Evolutionary conservation across 2,797 vertebrate species (phyloP), one percentile per base, ranked within the genome.

Genomic region (Rachycentron canadum): DNA sequence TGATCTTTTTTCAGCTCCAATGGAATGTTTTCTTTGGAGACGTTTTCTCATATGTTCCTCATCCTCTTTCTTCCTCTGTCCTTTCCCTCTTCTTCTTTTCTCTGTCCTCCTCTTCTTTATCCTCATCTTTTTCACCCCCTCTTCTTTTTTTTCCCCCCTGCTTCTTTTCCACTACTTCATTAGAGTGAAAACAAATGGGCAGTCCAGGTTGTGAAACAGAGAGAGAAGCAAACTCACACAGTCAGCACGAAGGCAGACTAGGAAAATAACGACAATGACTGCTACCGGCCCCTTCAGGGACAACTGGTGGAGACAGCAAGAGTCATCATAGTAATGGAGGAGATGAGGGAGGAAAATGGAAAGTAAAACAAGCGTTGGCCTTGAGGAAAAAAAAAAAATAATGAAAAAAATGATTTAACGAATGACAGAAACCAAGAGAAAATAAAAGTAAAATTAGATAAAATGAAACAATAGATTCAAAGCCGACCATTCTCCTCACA

Each of bases 121-220:
- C 16, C 16, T 5, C 14, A 41, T 41, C 40, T 41, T 41, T 9
- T 40, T 12, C 38, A 40, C 40, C 17, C 17, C 17, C 6, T 5
- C 43, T 19, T 19, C 7, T 45, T 34, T 23, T 32, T 40, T 23
- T 32, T 52, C 53, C 12, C 32, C 66, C 49, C 69, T 25, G 26
- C 60, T 66, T 63, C 59, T 57, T 88, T 83, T 88, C 81, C 88
- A 79, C 85, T 88, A 71, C 91, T 92, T 94, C 89, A 90, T 93
- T 93, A 90, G 85, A 86, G 84, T 72, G 87, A 93, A 92, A 93
- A 93, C 89, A 93, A 93, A 92, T 90, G 86, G 80, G 72, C 77
- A 72, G 78, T 76, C 73, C 84, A 69, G 76, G 72, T 79, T 85
- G 79, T 69, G 86, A 83, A 90, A 81, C 75, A 43, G 71, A 83